These are phyloP conservation scores for Pagrus major DNA, from an alignment of 2,113 vertebrate species.

Conservation along the genomic window DNA sequence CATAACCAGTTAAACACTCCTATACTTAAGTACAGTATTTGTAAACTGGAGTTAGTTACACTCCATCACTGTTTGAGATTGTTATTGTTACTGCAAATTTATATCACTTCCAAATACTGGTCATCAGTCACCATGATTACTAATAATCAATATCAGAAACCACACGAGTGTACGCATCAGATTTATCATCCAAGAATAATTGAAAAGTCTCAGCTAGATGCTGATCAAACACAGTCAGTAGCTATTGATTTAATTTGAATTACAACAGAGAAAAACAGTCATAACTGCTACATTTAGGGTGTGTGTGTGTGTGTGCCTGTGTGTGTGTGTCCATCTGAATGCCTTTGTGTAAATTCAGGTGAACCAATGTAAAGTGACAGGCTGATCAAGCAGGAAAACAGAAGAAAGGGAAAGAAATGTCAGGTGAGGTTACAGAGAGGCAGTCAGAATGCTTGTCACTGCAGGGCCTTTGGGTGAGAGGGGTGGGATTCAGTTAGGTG, in stretches of 20 bases:
- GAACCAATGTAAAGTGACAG: neutral
- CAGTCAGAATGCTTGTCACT: constrained; percentile 22
- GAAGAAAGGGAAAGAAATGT: constrained; percentile 10
- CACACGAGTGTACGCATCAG: neutral
- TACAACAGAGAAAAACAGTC: neutral
- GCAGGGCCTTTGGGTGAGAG: constrained; percentile 9
- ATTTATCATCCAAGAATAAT: neutral
- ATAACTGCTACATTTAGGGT: neutral
- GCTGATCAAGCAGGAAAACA: constrained; percentile 5
- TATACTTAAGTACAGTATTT: too few relatives aligned
- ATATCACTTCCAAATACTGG: too few relatives aligned
- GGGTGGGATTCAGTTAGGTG: constrained; percentile 22
- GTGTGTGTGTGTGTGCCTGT: neutral
- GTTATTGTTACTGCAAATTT: too few relatives aligned
- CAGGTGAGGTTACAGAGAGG: neutral
- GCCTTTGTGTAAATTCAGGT: neutral
- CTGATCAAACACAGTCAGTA: neutral
- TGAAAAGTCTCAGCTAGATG: neutral
- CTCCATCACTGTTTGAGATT: too few relatives aligned
- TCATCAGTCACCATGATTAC: too few relatives aligned
- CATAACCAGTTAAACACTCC: too few relatives aligned
- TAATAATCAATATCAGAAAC: too few relatives aligned
- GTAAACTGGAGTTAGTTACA: too few relatives aligned
- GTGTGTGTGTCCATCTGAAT: neutral
- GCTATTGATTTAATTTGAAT: neutral